Evolutionary conservation across 2,113 vertebrate genomes (phyloP).

Genomic region (Campylorhamphus procurvoides): DNA sequence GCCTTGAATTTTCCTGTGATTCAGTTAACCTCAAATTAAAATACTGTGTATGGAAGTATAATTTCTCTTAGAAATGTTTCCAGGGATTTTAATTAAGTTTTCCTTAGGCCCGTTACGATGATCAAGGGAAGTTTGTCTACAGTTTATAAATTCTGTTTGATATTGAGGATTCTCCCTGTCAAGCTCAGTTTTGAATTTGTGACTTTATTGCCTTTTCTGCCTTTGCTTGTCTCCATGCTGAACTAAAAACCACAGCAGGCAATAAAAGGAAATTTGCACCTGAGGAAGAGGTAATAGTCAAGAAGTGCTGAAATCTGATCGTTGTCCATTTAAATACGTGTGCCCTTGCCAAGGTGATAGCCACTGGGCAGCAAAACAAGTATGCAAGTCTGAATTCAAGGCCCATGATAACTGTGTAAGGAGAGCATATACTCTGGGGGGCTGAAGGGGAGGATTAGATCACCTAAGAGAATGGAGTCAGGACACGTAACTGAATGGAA

Average conservation of each 20-base stretch:
- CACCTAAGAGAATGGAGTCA: not conserved
- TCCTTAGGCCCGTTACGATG: not conserved
- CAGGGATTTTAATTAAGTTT: not conserved
- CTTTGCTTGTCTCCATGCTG: not conserved
- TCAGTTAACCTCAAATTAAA: not conserved
- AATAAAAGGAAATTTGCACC: not conserved
- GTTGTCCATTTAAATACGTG: not conserved
- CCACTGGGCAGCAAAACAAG: not conserved
- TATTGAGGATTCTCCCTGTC: not conserved
- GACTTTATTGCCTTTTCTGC: not conserved
- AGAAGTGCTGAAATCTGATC: not conserved
- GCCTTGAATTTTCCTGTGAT: not conserved
- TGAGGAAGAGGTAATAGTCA: not conserved
- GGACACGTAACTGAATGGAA: not conserved
- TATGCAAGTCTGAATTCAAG: not conserved
- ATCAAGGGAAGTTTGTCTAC: not conserved
- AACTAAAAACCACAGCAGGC: not conserved
- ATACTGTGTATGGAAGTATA: not conserved
- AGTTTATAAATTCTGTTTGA: constrained; percentile 35
- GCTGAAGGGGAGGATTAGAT: not conserved
- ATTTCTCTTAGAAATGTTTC: not conserved
- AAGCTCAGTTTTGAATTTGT: not conserved
- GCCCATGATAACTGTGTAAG: not conserved
- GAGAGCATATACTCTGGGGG: not conserved
- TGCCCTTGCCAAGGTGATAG: not conserved